phyloP scores from a whole-genome alignment of 2,113 vertebrate species.

The Verasper variegatus region DNA sequence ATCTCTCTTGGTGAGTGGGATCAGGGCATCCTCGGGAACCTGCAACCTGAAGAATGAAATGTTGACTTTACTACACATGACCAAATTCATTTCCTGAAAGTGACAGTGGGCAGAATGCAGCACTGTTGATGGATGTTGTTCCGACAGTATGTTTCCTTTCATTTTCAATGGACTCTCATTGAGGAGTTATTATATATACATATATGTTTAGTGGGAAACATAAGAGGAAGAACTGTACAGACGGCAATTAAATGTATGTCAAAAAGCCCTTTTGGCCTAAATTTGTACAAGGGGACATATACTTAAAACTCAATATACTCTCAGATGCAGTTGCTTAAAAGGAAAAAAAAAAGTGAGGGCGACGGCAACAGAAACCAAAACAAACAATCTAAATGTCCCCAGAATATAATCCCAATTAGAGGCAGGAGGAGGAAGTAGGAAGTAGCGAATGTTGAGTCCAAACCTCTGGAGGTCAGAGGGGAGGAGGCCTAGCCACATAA shows the following conservation, averaged over 20 bases:
- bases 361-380: constrained; percentile 79
- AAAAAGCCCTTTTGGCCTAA: constrained; percentile 52
- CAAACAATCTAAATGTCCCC: constrained; percentile 75
- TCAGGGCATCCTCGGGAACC: constrained; percentile 84
- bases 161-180: constrained; percentile 12
- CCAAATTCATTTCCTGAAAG: background rate
- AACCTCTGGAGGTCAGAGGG: constrained; percentile 96
- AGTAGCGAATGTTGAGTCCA: constrained; percentile 75
- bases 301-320: constrained; percentile 72
- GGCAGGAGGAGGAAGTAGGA: constrained; percentile 73
- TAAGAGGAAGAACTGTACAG: constrained; percentile 19
- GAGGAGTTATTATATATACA: constrained; percentile 23
- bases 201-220: constrained; percentile 31
- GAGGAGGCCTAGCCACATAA: constrained; percentile 97
- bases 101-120: background rate
- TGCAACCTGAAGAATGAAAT: constrained; percentile 82
- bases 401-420: constrained; percentile 80
- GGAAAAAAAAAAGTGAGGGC: constrained; percentile 54
- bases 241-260: constrained; percentile 69
- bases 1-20: constrained; percentile 89
- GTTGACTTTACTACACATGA: background rate
- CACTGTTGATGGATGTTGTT: constrained; percentile 1
- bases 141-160: background rate
- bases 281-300: constrained; percentile 66
- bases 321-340: constrained; percentile 45